Base-by-base conservation (phyloP, 2,888 invertebrate species). In the Agrotis segetum region DNA sequence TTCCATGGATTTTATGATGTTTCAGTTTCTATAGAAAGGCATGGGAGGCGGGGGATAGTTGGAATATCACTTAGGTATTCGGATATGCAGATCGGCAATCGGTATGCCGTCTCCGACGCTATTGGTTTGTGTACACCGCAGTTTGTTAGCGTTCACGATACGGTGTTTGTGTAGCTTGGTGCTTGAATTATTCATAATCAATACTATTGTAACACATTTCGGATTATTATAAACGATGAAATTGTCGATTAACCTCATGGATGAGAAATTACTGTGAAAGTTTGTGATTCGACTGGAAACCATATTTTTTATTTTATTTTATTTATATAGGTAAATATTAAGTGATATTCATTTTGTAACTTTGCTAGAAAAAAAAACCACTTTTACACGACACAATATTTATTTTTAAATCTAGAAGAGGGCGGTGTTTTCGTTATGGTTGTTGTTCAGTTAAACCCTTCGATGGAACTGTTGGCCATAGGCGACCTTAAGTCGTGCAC, bases 31-130 rank as follows among this genome's bases (percentile, higher is more conserved):
- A 92, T 93, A 92, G 90, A 82, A 77, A 81, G 79, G 77, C 84
- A 87, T 86, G 85, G 87, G 87, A 83, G 82, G 82, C 75, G 83
- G 87, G 56, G 86, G 86, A 94, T 95, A 90, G 90, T 93, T 94
- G 81, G 92, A 91, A 95, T 94, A 92, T 88, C 92, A 89, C 90
- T 92, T 91, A 92, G 92, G 91, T 91, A 94, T 94, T 92, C 90
- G 89, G 89, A 93, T 93, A 94, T 94, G 92, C 94, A 94, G 92
- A 93, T 92, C 88, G 88, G 85, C 90, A 88, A 89, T 90, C 88
- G 92, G 92, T 89, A 93, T 92, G 92, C 91, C 88, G 88, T 89
- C 89, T 89, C 85, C 73, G 71, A 81, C 74, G 73, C 81, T 88
- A 87, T 89, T 86, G 88, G 87, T 87, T 85, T 86, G 87, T 81